These are phyloP conservation scores for Brachyptera putata DNA, from an alignment of 2,888 invertebrate species.

Conservation along the genomic window DNA sequence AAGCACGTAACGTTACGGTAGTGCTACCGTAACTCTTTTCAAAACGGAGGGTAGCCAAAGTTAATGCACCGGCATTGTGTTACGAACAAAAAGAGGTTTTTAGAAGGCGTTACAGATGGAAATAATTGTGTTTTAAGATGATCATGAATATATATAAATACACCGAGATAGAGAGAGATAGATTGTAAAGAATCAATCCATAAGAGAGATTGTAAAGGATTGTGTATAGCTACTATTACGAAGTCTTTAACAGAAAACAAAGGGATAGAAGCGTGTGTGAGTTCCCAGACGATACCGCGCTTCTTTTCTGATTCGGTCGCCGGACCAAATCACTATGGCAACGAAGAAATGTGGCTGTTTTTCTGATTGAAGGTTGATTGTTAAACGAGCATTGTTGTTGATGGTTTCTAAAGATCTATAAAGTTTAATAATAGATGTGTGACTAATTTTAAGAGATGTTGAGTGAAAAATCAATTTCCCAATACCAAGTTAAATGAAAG, in stretches of 20 bases:
- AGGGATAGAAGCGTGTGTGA: conserved; percentile 6
- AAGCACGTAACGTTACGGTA: neutral
- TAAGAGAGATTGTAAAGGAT: conserved; percentile 4
- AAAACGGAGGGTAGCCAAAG: too few species aligned
- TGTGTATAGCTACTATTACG: conserved; percentile 18
- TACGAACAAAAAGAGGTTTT: neutral
- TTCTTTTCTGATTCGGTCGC: too few species aligned
- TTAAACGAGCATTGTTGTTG: neutral
- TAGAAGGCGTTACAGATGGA: neutral
- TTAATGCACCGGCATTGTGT: neutral
- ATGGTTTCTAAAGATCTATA: neutral
- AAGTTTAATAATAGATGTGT: conserved; percentile 20
- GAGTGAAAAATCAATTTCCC: conserved; percentile 4
- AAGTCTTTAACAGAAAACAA: conserved; percentile 28
- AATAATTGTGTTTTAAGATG: conserved; percentile 2
- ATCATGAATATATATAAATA: conserved; percentile 5
- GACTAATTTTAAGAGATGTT: neutral
- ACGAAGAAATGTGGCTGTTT: too few species aligned
- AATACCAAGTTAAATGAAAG: neutral
- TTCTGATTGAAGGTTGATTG: neutral
- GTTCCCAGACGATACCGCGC: too few species aligned
- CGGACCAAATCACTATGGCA: too few species aligned
- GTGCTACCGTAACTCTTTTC: too few species aligned
- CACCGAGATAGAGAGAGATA: too few species aligned
- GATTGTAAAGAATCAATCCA: conserved; percentile 11